phyloP scores from a whole-genome alignment of 2,113 vertebrate genomes.

The Cichladusa arquata region DNA sequence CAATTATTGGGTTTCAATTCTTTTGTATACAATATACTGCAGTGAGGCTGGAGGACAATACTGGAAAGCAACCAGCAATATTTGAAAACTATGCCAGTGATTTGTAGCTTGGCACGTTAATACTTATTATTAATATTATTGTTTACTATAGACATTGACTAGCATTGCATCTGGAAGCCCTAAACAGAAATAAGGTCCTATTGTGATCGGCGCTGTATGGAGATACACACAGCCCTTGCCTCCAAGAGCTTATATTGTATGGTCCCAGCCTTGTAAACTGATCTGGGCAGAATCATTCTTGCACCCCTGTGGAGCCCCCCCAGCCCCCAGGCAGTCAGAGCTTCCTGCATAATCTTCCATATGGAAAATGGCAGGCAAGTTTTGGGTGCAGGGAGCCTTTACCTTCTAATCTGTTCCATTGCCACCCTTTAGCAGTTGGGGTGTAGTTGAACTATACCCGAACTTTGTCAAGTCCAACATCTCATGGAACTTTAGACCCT shows the following conservation, averaged over 20 bases:
- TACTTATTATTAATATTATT: constrained; percentile 64
- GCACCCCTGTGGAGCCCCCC: background rate
- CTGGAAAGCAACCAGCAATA: constrained; percentile 66
- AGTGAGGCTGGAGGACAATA: constrained; percentile 46
- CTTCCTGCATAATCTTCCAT: background rate
- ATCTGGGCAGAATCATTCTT: background rate
- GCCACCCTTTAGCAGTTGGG: background rate
- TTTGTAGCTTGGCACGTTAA: constrained; percentile 52
- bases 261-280: constrained; percentile 14
- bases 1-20: constrained; percentile 57
- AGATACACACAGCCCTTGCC: constrained; percentile 33
- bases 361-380: background rate
- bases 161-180: constrained; percentile 60
- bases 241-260: constrained; percentile 38
- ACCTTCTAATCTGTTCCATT: background rate
- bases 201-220: constrained; percentile 36
- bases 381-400: background rate
- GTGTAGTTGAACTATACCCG: background rate
- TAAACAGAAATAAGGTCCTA: constrained; percentile 44
- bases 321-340: background rate
- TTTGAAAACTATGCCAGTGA: constrained; percentile 51
- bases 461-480: background rate
- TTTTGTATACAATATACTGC: constrained; percentile 55
- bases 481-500: background rate
- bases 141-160: constrained; percentile 56